Percentiles rank a stretch among this genome's conserved stretches.
These are phyloP conservation scores for Ophioninae sp. DNA, from an alignment of 2,888 invertebrate genomes.

Conservation along the genomic window DNA sequence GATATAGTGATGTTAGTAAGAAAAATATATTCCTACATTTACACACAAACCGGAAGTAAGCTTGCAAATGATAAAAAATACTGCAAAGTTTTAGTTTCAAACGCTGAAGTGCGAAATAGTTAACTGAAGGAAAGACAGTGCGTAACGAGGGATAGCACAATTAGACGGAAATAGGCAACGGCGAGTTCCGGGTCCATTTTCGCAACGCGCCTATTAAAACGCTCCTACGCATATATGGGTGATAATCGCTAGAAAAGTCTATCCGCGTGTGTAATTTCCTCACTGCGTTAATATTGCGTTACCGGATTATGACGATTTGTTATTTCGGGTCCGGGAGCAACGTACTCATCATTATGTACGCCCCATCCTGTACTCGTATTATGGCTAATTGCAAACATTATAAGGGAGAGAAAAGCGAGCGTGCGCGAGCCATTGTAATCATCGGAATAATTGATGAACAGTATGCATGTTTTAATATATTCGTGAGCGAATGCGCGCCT, in stretches of 20 bases:
- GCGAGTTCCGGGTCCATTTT: constrained; percentile 12
- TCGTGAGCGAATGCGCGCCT: not conserved
- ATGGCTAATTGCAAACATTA: constrained; percentile 50
- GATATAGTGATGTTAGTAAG: too few species aligned
- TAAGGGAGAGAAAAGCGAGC: constrained; percentile 41
- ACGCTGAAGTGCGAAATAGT: constrained; percentile 25
- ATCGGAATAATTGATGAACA: constrained; percentile 55
- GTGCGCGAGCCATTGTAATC: constrained; percentile 37
- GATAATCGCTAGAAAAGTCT: not conserved
- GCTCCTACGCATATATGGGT: not conserved
- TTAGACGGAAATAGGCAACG: not conserved
- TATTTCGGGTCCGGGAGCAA: constrained; percentile 45
- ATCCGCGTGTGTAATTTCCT: constrained; percentile 31
- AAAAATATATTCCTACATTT: too few species aligned
- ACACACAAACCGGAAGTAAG: too few species aligned
- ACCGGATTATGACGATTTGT: constrained; percentile 55
- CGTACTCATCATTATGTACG: constrained; percentile 10
- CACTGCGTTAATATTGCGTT: constrained; percentile 40
- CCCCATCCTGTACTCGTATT: constrained; percentile 10
- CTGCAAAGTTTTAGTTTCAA: not conserved
- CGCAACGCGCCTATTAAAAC: constrained; percentile 20
- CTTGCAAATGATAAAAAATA: too few species aligned
- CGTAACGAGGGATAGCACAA: not conserved
- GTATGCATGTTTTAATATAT: constrained; percentile 21
- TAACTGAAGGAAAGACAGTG: constrained; percentile 6